Percentiles rank a stretch among this genome's conserved stretches.
These are phyloP conservation scores for Noturus placidus DNA, from an alignment of 2,113 vertebrate genomes.

Conservation along the genomic window DNA sequence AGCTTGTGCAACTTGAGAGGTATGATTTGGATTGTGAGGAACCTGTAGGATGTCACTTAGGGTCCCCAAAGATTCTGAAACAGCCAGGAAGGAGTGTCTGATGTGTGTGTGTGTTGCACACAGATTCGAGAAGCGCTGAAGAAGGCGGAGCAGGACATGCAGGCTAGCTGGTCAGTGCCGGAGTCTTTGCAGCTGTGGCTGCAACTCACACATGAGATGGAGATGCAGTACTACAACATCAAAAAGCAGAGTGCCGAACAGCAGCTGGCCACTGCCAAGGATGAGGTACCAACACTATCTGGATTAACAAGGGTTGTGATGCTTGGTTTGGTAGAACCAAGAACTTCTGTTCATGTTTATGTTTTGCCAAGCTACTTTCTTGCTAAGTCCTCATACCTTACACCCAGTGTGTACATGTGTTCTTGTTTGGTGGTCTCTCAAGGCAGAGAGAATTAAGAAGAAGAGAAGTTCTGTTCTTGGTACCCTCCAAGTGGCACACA, in stretches of 20 bases:
- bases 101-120: slow-evolving; percentile 1
- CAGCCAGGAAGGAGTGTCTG: background rate
- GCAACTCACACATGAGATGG: slow-evolving; percentile 92
- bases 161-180: slow-evolving; percentile 68
- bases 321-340: background rate
- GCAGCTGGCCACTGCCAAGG: slow-evolving; percentile 86
- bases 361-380: background rate
- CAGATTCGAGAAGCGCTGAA: slow-evolving; percentile 71
- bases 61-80: background rate
- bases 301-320: background rate
- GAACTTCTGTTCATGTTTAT: background rate
- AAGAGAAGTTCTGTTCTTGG: slow-evolving; percentile 93
- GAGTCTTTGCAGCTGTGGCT: slow-evolving; percentile 93
- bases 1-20: background rate
- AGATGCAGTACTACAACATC: slow-evolving; percentile 95
- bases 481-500: slow-evolving; percentile 92
- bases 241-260: slow-evolving; percentile 92
- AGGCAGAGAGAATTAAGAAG: slow-evolving; percentile 98
- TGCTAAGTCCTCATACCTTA: background rate
- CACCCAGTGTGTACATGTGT: background rate
- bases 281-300: slow-evolving; percentile 80
- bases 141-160: slow-evolving; percentile 73
- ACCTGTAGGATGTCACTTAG: background rate
- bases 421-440: slow-evolving; percentile 37
- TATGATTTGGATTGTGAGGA: background rate